Percentiles rank a stretch among this genome's conserved stretches.
Conservation (phyloP, 2,113 vertebrate species). For the Marmota monax region DNA sequence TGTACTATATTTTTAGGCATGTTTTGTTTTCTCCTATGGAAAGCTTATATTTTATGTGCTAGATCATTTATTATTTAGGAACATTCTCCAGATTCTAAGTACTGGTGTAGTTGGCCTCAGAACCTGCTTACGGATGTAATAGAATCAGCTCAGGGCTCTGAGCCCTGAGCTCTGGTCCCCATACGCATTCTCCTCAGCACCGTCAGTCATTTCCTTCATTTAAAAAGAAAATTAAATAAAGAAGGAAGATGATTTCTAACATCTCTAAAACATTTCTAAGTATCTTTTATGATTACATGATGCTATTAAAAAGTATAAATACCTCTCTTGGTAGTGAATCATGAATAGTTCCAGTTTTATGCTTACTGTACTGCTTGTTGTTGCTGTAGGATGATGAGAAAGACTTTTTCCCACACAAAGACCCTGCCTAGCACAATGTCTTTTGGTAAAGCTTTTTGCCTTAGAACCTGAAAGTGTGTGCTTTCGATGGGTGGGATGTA, state of each 20-base stretch:
- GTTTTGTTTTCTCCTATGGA: conserved; percentile 14
- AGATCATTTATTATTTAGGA: conserved; percentile 45
- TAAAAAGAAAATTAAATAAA: not conserved
- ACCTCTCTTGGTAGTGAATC: not conserved
- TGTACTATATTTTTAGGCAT: conserved; percentile 22
- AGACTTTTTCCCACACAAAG: not conserved
- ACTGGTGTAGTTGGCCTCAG: not conserved
- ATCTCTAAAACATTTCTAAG: conserved; percentile 18
- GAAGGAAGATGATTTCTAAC: not conserved
- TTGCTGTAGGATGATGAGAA: conserved; percentile 9
- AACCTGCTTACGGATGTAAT: not conserved
- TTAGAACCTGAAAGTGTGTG: not conserved
- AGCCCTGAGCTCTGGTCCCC: not conserved
- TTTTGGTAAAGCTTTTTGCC: not conserved
- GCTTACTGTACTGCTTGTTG: not conserved
- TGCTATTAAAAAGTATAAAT: conserved; percentile 13
- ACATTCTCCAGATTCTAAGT: conserved; percentile 57
- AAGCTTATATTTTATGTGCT: conserved; percentile 33
- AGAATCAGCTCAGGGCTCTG: not conserved
- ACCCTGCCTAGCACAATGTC: not conserved
- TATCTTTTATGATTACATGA: not conserved
- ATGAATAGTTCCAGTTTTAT: not conserved
- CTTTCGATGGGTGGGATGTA: too few relatives aligned
- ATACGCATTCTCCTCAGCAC: too few relatives aligned
- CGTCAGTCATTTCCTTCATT: not conserved